phyloP scores from a whole-genome alignment of 2,888 invertebrate genomes.

The Eristalinus aeneus region DNA sequence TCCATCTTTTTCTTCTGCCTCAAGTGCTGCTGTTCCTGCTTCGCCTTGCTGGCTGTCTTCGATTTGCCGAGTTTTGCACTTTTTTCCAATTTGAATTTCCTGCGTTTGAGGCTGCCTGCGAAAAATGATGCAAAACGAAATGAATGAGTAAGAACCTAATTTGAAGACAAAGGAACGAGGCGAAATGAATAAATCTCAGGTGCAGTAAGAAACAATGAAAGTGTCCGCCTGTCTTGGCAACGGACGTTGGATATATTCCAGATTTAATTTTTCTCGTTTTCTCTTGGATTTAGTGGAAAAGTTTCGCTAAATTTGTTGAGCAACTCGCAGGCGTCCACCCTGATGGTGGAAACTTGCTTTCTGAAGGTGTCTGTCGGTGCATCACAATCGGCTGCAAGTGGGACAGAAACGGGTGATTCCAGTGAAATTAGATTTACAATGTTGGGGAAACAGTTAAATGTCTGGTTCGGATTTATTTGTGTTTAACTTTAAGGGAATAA shows the following conservation, averaged over 20 bases:
- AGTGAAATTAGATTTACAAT: not conserved
- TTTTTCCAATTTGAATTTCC: constrained; percentile 71
- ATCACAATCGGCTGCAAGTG: not conserved
- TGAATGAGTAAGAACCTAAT: not conserved
- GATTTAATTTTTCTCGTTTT: not conserved
- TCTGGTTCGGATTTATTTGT: no score
- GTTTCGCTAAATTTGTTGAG: constrained; percentile 20
- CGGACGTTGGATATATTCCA: not conserved
- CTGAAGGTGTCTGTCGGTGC: not conserved
- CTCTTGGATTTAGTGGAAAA: constrained; percentile 17
- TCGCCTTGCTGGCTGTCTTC: constrained; percentile 73
- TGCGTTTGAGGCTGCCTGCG: constrained; percentile 65
- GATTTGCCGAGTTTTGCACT: constrained; percentile 60
- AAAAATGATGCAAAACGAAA: constrained; percentile 8
- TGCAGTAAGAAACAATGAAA: not conserved
- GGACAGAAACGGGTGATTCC: not conserved
- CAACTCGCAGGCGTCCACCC: not conserved
- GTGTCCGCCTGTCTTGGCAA: not conserved
- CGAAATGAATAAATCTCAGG: not conserved
- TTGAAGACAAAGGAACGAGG: not conserved
- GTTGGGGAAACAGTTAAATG: not conserved
- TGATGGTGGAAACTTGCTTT: constrained; percentile 6
- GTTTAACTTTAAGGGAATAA: no score
- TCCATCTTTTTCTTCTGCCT: constrained; percentile 61
- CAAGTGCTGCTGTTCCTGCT: constrained; percentile 72